Evolutionary conservation across 2,113 vertebrate genomes (phyloP).

Genomic region (Myotis brandtii): DNA sequence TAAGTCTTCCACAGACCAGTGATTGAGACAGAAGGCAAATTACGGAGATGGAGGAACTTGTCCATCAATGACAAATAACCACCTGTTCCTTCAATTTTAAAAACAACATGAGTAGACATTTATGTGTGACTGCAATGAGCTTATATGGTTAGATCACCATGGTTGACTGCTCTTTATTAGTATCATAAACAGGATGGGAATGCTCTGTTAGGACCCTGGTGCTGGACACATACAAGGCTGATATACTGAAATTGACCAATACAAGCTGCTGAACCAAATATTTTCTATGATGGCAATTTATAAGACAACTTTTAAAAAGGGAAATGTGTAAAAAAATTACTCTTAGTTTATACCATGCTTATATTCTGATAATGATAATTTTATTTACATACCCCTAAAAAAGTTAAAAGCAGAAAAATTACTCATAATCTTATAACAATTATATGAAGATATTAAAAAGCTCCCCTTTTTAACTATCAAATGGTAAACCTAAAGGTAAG

Average conservation of each 20-base stretch:
- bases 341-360: background rate
- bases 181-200: slow-evolving; percentile 51
- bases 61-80: slow-evolving; percentile 62
- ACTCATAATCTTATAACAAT: background rate
- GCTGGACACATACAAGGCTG: background rate
- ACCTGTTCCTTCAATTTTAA: slow-evolving; percentile 68
- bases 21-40: background rate
- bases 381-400: background rate
- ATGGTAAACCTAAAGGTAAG: background rate
- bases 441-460: background rate
- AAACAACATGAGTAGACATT: slow-evolving; percentile 79
- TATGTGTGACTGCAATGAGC: slow-evolving; percentile 71
- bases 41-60: background rate
- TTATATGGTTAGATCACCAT: slow-evolving; percentile 57
- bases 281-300: slow-evolving; percentile 39
- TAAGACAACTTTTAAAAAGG: background rate
- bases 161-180: slow-evolving; percentile 66
- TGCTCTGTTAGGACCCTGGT: slow-evolving; percentile 26
- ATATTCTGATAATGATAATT: background rate
- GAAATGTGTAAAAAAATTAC: background rate
- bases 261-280: slow-evolving; percentile 54
- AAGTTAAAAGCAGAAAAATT: background rate
- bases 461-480: background rate
- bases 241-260: slow-evolving; percentile 50
- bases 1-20: slow-evolving; percentile 22